Evolutionary conservation across 2,888 invertebrate genomes (phyloP), one percentile per base, ranked within the genome.

Genomic region (Ganaspis brasiliensis): DNA sequence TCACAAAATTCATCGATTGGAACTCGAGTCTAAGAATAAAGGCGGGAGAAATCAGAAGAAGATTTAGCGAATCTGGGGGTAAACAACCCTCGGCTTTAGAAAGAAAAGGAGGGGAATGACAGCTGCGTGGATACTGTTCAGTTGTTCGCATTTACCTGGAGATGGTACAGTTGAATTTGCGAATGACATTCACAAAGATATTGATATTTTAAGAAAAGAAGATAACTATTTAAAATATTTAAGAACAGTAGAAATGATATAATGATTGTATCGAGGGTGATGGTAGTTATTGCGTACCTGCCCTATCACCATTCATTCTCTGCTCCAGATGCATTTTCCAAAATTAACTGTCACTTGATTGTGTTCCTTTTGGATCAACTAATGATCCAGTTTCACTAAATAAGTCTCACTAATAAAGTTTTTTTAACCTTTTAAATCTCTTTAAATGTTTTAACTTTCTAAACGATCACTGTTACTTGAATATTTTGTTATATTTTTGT

Each of bases 251-350:
- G 31, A 31, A 6, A 6, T n/a, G 31, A 31, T 31, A 31, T n/a
- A n/a, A n/a, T n/a, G n/a, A n/a, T 31, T 31, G 6, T 4, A 31
- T 31, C 6, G 31, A 31, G 2, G 31, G 19, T 56, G 56, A 56
- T 71, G 21, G 16, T 35, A 19, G 35, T 26, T 52, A 16, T 16
- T 16, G 10, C 72, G 21, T 72, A 72, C 72, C 72, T 72, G 72
- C 21, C 37, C 56, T 56, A 16, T 72, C 72, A 56, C n/a, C 37
- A 12, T 56, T 56, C 21, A 72, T 37, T 35, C 72, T 72, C 56
- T 72, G 37, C 52, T 72, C 72, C 72, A 72, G 40, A 72, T 72
- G 72, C 72, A 72, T 72, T 12, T 21, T 24, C 21, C 24, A 14
- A 40, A 40, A 24, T 67, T 21, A 9, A 67, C 40, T 67, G 37